These are phyloP conservation scores for Ectropis crepuscularia DNA, from an alignment of 2,888 invertebrate species.

Conservation along the genomic window DNA sequence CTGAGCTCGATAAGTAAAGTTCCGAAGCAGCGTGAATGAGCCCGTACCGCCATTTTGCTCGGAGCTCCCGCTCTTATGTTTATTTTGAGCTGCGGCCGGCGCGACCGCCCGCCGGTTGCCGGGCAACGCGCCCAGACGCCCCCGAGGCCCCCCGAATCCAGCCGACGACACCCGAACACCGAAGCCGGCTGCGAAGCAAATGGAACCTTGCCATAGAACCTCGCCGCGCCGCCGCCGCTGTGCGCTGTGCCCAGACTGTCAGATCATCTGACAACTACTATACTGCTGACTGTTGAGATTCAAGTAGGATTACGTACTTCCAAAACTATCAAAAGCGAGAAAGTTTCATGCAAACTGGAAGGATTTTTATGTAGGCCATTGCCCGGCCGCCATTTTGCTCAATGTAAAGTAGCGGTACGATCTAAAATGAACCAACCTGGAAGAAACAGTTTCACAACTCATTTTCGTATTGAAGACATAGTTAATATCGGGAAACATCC, in stretches of 20 bases:
- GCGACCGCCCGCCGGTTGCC: conserved; percentile 59
- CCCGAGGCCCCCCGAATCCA: conserved; percentile 56
- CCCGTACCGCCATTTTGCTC: conserved; percentile 19
- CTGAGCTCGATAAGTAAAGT: neutral
- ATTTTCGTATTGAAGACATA: too few relatives aligned
- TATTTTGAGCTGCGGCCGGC: conserved; percentile 75
- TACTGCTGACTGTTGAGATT: too few relatives aligned
- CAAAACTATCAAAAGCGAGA: too few relatives aligned
- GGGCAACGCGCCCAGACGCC: conserved; percentile 77
- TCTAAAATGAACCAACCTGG: too few relatives aligned
- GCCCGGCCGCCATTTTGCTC: too few relatives aligned
- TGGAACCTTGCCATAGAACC: conserved; percentile 12
- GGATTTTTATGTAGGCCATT: too few relatives aligned
- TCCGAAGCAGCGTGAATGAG: conserved; percentile 40
- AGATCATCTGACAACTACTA: conserved; percentile 20
- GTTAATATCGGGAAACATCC: too few relatives aligned
- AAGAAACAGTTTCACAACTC: too few relatives aligned
- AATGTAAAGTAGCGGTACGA: too few relatives aligned
- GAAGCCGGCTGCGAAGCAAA: conserved; percentile 37
- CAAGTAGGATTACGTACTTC: too few relatives aligned
- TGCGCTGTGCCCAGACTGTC: conserved; percentile 25
- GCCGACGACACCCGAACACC: conserved; percentile 57
- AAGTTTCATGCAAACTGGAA: too few relatives aligned
- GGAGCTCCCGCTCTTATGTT: conserved; percentile 64
- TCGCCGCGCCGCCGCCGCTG: too few relatives aligned